These are phyloP conservation scores for Plutella xylostella DNA, from an alignment of 2,888 invertebrate species.

Conservation along the genomic window DNA sequence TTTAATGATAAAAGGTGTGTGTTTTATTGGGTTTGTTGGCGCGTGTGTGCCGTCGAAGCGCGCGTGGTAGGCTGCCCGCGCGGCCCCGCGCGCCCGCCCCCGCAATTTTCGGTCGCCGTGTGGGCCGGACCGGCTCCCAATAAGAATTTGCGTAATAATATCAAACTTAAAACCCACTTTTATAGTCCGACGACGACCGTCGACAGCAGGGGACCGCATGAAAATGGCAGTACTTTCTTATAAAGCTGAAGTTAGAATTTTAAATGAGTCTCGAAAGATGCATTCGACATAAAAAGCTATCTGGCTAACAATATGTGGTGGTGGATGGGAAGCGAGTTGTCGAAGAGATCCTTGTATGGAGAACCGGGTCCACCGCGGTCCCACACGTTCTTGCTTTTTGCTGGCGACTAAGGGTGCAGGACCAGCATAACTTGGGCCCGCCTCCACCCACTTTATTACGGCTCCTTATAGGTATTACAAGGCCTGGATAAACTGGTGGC, in stretches of 20 bases:
- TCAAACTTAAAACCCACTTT: slow-evolving; percentile 13
- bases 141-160: slow-evolving; percentile 63
- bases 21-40: slow-evolving; percentile 33
- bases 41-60: slow-evolving; percentile 56
- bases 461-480: background rate
- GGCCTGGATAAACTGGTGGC: slow-evolving; percentile 34
- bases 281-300: slow-evolving; percentile 69
- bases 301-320: slow-evolving; percentile 69
- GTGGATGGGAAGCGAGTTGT: slow-evolving; percentile 61
- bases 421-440: slow-evolving; percentile 33
- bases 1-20: too few species aligned
- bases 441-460: slow-evolving; percentile 15
- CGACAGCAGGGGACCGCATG: slow-evolving; percentile 54
- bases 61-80: slow-evolving; percentile 50
- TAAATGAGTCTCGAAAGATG: slow-evolving; percentile 71
- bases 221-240: slow-evolving; percentile 64
- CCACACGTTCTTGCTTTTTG: slow-evolving; percentile 68
- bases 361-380: slow-evolving; percentile 66
- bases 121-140: slow-evolving; percentile 53
- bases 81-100: slow-evolving; percentile 58
- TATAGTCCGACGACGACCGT: slow-evolving; percentile 36
- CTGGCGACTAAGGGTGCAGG: slow-evolving; percentile 41
- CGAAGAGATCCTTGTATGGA: slow-evolving; percentile 63
- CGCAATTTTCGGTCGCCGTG: slow-evolving; percentile 55
- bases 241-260: slow-evolving; percentile 68